Evolutionary conservation across 2,797 vertebrate genomes (phyloP).

Genomic region (Spatula clypeata): DNA sequence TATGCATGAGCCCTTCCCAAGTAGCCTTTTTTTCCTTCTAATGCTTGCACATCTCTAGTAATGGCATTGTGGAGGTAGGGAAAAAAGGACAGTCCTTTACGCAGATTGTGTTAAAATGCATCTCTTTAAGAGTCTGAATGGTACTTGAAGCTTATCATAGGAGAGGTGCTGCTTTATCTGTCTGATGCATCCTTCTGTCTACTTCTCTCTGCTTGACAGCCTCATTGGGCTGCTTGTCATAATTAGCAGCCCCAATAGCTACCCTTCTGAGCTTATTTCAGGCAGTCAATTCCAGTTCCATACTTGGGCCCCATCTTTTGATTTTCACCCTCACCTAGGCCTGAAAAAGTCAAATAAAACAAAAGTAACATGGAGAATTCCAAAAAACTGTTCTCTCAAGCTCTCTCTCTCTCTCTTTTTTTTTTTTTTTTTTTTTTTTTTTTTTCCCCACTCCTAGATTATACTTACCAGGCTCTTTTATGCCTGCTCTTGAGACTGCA

Average conservation of each 20-base stretch:
- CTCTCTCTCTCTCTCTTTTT: too few species aligned
- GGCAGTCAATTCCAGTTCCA: neutral
- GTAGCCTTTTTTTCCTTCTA: conserved; percentile 35
- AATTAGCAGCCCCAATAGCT: conserved; percentile 13
- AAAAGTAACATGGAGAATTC: neutral
- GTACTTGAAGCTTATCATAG: neutral
- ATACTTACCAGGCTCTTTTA: neutral
- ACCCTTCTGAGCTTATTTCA: neutral
- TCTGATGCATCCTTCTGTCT: conserved; percentile 47
- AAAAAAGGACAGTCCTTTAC: neutral
- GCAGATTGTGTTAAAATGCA: neutral
- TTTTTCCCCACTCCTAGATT: neutral
- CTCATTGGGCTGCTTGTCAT: neutral
- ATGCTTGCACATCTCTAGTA: conserved; percentile 19
- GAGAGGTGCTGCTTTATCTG: conserved; percentile 20
- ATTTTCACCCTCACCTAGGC: neutral
- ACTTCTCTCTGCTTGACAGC: neutral
- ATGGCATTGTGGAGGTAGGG: neutral
- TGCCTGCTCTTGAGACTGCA: neutral
- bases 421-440: too few species aligned
- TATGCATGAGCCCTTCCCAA: conserved; percentile 71
- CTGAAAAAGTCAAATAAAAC: neutral
- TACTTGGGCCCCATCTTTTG: neutral
- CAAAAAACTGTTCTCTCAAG: neutral
- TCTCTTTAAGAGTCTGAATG: neutral